These are phyloP conservation scores for Silurus asotus DNA, from an alignment of 2,113 vertebrate genomes.

Conservation along the genomic window DNA sequence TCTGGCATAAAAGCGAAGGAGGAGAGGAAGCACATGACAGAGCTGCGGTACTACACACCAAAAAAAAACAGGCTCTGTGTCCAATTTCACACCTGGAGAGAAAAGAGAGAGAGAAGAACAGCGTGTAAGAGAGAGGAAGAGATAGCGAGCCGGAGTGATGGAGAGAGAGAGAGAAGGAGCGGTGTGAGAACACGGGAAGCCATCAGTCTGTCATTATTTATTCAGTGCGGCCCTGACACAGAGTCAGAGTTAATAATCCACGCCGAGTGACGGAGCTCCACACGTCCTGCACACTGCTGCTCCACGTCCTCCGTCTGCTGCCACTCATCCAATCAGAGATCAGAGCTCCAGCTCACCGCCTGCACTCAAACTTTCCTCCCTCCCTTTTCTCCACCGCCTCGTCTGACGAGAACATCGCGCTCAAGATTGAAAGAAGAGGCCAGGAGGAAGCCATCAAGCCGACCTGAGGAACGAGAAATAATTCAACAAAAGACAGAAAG, in stretches of 20 bases:
- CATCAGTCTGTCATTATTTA: constrained; percentile 58
- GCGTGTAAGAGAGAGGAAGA: constrained; percentile 35
- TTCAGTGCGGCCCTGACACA: constrained; percentile 53
- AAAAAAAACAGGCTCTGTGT: constrained; percentile 29
- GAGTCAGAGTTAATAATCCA: constrained; percentile 57
- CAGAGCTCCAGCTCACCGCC: constrained; percentile 38
- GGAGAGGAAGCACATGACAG: constrained; percentile 39
- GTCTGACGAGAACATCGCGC: constrained; percentile 21
- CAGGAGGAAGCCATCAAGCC: constrained; percentile 45
- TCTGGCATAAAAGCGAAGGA: constrained; percentile 25
- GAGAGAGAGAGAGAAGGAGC: constrained; percentile 37
- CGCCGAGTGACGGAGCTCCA: constrained; percentile 44
- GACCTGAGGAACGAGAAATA: constrained; percentile 48
- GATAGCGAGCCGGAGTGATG: constrained; percentile 25
- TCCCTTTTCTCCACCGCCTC: constrained; percentile 37
- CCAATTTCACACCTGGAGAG: constrained; percentile 34
- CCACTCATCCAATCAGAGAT: constrained; percentile 41
- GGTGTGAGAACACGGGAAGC: constrained; percentile 50
- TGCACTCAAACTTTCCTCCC: constrained; percentile 40
- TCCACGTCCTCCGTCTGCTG: constrained; percentile 32
- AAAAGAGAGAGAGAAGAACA: background rate
- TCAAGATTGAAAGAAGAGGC: constrained; percentile 42
- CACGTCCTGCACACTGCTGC: constrained; percentile 46
- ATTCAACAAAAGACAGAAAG: constrained; percentile 52
- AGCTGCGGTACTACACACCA: background rate